Evolutionary conservation across 2,113 vertebrate species (phyloP).

Genomic region (Serilophus lunatus): DNA sequence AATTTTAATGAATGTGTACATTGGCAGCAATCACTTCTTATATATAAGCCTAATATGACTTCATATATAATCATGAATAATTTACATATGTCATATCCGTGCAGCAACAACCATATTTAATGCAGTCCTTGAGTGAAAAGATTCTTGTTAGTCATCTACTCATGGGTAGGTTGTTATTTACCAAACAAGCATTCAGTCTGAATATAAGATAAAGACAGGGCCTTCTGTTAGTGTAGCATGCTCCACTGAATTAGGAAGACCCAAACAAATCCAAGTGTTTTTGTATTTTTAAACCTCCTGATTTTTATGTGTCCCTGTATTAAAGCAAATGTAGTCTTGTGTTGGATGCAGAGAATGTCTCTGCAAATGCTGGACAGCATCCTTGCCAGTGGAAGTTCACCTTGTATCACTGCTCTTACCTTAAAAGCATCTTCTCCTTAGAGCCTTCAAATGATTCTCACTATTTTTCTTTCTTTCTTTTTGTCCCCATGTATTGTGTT

Average conservation of each 20-base stretch:
- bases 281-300: background rate
- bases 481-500: background rate
- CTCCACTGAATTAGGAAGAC: background rate
- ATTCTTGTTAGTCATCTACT: background rate
- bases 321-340: background rate
- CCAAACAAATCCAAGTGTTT: background rate
- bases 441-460: accelerated
- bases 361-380: background rate
- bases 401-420: background rate
- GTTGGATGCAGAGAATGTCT: background rate
- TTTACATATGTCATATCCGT: background rate
- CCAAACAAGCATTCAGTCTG: background rate
- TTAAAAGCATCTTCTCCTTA: background rate
- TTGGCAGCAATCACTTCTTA: constrained; percentile 51
- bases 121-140: background rate
- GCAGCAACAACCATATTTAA: background rate
- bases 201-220: background rate
- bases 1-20: constrained; percentile 34
- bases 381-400: background rate
- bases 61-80: background rate
- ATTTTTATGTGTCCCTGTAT: background rate
- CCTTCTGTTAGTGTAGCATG: background rate
- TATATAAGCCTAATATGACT: background rate
- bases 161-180: background rate
- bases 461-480: background rate